Evolutionary conservation across 2,113 vertebrate species (phyloP).

Genomic region (Prinia subflava): DNA sequence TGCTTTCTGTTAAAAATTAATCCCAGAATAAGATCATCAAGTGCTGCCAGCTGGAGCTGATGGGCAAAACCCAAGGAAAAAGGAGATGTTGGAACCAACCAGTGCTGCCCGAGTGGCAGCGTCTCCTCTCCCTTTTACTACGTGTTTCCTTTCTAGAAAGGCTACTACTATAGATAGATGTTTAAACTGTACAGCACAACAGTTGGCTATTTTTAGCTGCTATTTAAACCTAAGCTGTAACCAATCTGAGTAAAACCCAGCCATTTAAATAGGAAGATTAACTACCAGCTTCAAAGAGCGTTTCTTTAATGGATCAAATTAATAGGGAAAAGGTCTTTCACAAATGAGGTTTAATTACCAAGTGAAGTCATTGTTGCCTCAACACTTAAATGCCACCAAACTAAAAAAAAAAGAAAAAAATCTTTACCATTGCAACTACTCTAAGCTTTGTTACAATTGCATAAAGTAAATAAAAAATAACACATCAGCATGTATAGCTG

Average conservation of each 20-base stretch:
- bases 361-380: conserved; percentile 44
- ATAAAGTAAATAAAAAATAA: background rate
- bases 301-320: conserved; percentile 59
- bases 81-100: background rate
- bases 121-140: background rate
- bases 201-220: conserved; percentile 49
- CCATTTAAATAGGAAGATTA: conserved; percentile 57
- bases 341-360: conserved; percentile 48
- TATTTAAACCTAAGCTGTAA: conserved; percentile 59
- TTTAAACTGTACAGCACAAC: conserved; percentile 38
- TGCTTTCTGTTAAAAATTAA: background rate
- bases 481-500: background rate
- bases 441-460: background rate
- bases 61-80: background rate
- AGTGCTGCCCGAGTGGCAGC: background rate
- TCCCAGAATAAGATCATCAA: background rate
- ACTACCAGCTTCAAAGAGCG: conserved; percentile 26
- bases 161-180: conserved; percentile 38
- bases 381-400: conserved; percentile 7
- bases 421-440: background rate
- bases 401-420: background rate
- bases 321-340: conserved; percentile 50
- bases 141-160: conserved; percentile 12
- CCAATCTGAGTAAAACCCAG: conserved; percentile 50
- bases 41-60: background rate